Percentiles rank a stretch among this genome's conserved stretches.
Evolutionary conservation across 1,140 invertebrate species (phyloP).

Genomic region (Oryzaephilus surinamensis): DNA sequence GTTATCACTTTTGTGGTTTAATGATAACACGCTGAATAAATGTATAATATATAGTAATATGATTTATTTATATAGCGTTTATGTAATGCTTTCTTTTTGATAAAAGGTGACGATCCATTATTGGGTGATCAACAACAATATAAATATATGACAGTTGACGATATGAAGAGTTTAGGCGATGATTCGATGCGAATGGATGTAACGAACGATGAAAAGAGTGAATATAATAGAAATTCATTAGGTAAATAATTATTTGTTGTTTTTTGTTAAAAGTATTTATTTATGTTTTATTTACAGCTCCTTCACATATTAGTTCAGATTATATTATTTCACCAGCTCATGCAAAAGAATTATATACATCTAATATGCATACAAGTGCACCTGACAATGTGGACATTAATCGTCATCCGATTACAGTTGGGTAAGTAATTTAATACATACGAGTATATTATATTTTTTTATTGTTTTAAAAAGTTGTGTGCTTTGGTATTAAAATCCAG

Average conservation of each 20-base stretch:
- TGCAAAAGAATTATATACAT: conserved; percentile 37
- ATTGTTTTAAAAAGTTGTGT: too few relatives aligned
- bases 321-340: conserved; percentile 40
- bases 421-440: too few relatives aligned
- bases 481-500: too few relatives aligned
- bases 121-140: conserved; percentile 73
- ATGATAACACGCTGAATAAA: too few relatives aligned
- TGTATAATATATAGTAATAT: too few relatives aligned
- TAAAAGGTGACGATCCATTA: conserved; percentile 74
- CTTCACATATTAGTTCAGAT: conserved; percentile 37
- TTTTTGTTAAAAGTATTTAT: too few relatives aligned
- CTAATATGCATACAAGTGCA: conserved; percentile 21
- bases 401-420: conserved; percentile 71
- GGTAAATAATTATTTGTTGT: conserved; percentile 23
- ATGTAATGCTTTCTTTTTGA: too few relatives aligned
- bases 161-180: conserved; percentile 71
- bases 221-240: conserved; percentile 35
- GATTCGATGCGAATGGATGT: conserved; percentile 68
- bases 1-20: too few relatives aligned
- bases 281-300: conserved; percentile 30
- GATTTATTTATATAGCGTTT: too few relatives aligned
- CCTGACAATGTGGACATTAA: conserved; percentile 81
- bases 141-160: conserved; percentile 75
- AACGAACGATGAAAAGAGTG: conserved; percentile 52
- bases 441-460: too few relatives aligned